These are phyloP conservation scores for Erebia aethiops DNA, from an alignment of 2,888 invertebrate species.

Conservation along the genomic window DNA sequence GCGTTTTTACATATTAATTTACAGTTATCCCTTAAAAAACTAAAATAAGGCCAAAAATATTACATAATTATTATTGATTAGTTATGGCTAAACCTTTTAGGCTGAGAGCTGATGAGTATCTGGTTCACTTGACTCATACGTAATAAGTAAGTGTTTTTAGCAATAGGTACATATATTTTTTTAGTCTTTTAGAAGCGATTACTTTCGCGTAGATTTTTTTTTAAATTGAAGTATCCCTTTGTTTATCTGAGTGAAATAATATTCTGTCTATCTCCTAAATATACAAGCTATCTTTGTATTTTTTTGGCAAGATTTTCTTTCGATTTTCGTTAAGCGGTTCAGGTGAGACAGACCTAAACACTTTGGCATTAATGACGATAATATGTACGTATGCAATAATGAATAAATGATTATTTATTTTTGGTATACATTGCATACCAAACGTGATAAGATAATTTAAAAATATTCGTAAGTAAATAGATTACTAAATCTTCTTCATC, in stretches of 20 bases:
- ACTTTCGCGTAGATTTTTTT: too few species aligned
- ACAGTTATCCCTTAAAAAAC: too few species aligned
- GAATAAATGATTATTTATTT: too few species aligned
- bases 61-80: too few species aligned
- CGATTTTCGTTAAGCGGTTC: neutral
- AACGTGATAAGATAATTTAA: neutral
- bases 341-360: neutral
- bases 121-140: neutral
- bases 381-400: neutral
- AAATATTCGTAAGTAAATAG: neutral
- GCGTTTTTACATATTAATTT: too few species aligned
- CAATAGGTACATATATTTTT: too few species aligned
- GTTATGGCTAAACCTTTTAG: constrained; percentile 15
- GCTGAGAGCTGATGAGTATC: neutral
- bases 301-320: neutral
- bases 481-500: too few species aligned
- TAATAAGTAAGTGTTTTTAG: neutral
- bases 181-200: too few species aligned
- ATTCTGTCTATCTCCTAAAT: neutral
- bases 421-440: neutral
- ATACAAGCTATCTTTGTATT: neutral
- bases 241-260: neutral
- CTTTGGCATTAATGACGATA: neutral
- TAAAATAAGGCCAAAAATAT: too few species aligned
- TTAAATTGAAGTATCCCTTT: neutral